phyloP scores from a whole-genome alignment of 2,888 invertebrate genomes.

The Caenorhabditis macrosperma region DNA sequence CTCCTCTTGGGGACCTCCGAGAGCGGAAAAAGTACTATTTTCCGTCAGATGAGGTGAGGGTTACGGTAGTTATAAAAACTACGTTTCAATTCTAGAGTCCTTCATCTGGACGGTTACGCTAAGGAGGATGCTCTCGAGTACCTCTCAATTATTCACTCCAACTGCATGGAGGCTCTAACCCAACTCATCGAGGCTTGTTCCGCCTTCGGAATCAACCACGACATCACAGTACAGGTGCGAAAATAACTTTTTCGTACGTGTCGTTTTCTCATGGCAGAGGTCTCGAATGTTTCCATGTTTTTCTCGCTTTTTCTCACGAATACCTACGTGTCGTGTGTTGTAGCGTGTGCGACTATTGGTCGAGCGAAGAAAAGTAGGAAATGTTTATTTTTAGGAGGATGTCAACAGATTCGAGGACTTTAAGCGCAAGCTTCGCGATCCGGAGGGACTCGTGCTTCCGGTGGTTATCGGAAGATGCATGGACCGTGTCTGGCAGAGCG shows the following conservation, averaged over 20 bases:
- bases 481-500: slow-evolving; percentile 68
- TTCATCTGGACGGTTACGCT: slow-evolving; percentile 71
- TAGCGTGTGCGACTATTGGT: too few species aligned
- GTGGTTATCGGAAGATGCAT: slow-evolving; percentile 65
- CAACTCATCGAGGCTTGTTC: slow-evolving; percentile 64
- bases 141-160: slow-evolving; percentile 64
- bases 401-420: slow-evolving; percentile 64
- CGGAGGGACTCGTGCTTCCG: slow-evolving; percentile 61
- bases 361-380: background rate
- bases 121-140: slow-evolving; percentile 65
- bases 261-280: background rate
- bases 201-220: slow-evolving; percentile 57
- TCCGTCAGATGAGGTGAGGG: slow-evolving; percentile 71
- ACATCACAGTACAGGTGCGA: slow-evolving; percentile 62
- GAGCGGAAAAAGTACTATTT: slow-evolving; percentile 72
- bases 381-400: slow-evolving; percentile 69
- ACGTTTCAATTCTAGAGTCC: slow-evolving; percentile 57
- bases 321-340: too few species aligned
- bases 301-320: background rate
- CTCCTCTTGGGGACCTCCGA: slow-evolving; percentile 67
- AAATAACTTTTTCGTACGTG: background rate
- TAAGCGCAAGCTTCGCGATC: slow-evolving; percentile 54
- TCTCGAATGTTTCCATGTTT: too few species aligned
- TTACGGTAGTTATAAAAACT: background rate
- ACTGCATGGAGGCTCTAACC: slow-evolving; percentile 65